These are phyloP conservation scores for Halichoeres trimaculatus DNA, from an alignment of 2,113 vertebrate species.

Conservation along the genomic window DNA sequence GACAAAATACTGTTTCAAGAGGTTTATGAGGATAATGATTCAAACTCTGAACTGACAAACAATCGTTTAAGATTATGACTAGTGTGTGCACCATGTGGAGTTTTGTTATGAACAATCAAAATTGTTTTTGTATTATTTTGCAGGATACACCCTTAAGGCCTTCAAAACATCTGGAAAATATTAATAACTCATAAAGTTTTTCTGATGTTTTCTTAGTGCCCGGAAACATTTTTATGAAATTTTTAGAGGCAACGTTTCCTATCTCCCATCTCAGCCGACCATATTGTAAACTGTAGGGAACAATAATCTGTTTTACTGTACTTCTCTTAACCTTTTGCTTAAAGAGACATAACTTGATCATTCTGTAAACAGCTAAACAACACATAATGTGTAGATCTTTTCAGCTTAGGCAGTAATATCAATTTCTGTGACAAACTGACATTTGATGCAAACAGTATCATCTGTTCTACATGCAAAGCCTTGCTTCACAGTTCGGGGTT, in stretches of 20 bases:
- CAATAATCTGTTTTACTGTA: neutral
- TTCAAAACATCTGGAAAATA: slow-evolving; percentile 14
- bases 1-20: neutral
- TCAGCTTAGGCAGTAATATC: no score
- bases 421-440: no score
- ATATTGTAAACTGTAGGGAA: neutral
- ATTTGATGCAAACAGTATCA: no score
- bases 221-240: slow-evolving; percentile 10
- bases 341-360: neutral
- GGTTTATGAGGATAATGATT: neutral
- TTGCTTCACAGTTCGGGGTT: no score
- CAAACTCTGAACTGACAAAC: neutral
- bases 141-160: neutral
- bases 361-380: no score
- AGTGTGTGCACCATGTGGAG: slow-evolving; percentile 11
- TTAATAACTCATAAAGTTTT: slow-evolving; percentile 10
- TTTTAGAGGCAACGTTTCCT: neutral
- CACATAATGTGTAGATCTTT: no score
- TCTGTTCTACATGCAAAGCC: no score
- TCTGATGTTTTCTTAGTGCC: neutral
- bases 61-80: neutral
- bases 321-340: neutral
- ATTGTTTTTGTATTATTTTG: neutral
- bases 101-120: slow-evolving; percentile 5
- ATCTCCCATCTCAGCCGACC: neutral